phyloP scores from a whole-genome alignment of 2,113 vertebrate genomes.

The Tyrannus savana region DNA sequence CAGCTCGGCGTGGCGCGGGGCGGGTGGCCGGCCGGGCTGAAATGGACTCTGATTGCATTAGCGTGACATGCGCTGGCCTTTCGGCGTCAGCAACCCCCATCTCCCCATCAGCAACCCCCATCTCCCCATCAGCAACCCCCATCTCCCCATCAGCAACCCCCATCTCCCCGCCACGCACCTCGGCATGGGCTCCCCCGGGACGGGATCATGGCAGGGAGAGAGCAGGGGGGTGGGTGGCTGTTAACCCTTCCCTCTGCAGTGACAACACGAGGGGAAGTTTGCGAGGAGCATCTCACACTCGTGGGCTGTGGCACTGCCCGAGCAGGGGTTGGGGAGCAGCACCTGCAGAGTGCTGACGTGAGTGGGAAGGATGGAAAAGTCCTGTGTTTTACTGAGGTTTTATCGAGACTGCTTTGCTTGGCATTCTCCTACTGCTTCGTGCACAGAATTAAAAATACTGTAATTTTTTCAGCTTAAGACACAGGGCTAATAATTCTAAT shows the following conservation, averaged over 20 bases:
- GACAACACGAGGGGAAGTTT: neutral
- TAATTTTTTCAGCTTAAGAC: neutral
- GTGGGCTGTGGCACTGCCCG: neutral
- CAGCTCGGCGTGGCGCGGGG: constrained; percentile 82
- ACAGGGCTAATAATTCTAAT: neutral
- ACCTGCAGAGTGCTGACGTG: neutral
- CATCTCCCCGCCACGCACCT: constrained; percentile 44
- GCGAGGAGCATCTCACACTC: neutral
- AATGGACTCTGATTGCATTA: constrained; percentile 85
- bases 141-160: too few relatives aligned
- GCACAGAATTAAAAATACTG: neutral
- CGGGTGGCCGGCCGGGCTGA: constrained; percentile 77
- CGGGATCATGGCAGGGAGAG: neutral
- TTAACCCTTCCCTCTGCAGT: neutral
- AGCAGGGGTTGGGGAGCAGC: neutral
- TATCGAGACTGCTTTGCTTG: neutral
- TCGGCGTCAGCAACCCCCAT: constrained; percentile 65
- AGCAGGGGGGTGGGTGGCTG: neutral
- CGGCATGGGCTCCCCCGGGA: neutral
- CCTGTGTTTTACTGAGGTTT: neutral
- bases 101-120: too few relatives aligned
- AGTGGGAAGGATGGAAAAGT: neutral
- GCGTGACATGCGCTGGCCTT: constrained; percentile 81
- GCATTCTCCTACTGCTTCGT: neutral
- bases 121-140: too few relatives aligned